Evolutionary conservation across 2,113 vertebrate species (phyloP).

Genomic region (Pipra filicauda): DNA sequence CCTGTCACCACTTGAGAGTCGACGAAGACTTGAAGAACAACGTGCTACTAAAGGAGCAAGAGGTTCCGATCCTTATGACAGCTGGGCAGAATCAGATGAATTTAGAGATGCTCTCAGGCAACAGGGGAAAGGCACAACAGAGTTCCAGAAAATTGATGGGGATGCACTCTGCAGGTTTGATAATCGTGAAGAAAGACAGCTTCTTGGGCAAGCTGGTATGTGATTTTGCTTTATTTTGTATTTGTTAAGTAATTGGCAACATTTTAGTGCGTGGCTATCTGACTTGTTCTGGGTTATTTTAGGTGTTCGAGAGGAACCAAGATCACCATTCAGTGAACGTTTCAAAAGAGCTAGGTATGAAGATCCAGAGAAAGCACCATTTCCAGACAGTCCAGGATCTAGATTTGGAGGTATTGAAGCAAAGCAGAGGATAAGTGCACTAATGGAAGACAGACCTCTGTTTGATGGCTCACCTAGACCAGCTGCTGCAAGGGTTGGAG

Average conservation of each 20-base stretch:
- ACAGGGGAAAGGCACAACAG: slow-evolving; percentile 52
- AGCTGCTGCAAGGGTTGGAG: slow-evolving; percentile 71
- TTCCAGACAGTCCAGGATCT: slow-evolving; percentile 72
- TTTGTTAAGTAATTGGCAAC: background rate
- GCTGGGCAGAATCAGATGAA: slow-evolving; percentile 21
- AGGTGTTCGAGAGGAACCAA: slow-evolving; percentile 81
- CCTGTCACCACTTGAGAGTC: slow-evolving; percentile 72
- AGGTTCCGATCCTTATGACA: slow-evolving; percentile 59
- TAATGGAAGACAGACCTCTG: slow-evolving; percentile 79
- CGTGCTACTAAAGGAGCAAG: slow-evolving; percentile 76
- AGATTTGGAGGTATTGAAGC: slow-evolving; percentile 80
- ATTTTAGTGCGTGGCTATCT: background rate
- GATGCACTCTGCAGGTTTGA: slow-evolving; percentile 68
- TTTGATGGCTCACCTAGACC: slow-evolving; percentile 75
- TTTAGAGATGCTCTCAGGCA: slow-evolving; percentile 73
- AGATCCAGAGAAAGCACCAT: slow-evolving; percentile 78
- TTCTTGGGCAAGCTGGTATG: slow-evolving; percentile 22
- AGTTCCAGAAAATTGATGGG: slow-evolving; percentile 72
- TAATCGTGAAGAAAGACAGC: slow-evolving; percentile 50
- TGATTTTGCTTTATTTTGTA: background rate
- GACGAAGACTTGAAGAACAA: slow-evolving; percentile 78
- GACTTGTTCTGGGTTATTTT: background rate
- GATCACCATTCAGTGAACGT: slow-evolving; percentile 77
- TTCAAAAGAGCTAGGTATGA: slow-evolving; percentile 79
- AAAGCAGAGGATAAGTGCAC: slow-evolving; percentile 78